These are phyloP conservation scores for Athripsodes cinereus DNA, from an alignment of 2,888 invertebrate genomes.

Conservation along the genomic window DNA sequence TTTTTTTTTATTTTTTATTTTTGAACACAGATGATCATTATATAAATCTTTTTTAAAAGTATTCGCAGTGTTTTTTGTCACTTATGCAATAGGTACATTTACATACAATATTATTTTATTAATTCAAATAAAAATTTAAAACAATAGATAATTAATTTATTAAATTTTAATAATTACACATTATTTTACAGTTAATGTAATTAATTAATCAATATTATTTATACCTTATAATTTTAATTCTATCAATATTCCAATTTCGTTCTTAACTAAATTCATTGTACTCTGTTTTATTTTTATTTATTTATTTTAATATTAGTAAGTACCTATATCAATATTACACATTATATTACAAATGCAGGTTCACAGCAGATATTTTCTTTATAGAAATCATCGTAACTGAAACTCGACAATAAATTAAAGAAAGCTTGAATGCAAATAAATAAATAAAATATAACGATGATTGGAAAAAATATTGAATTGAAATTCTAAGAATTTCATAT, in stretches of 20 bases:
- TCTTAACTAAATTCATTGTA: constrained; percentile 12
- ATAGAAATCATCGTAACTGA: too few relatives aligned
- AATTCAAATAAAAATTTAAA: too few relatives aligned
- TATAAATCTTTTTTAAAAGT: constrained; percentile 2
- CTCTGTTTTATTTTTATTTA: not conserved
- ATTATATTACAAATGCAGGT: too few relatives aligned
- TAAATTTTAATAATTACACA: not conserved
- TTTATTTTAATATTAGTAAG: too few relatives aligned
- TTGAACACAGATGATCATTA: constrained; percentile 17
- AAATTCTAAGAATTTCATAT: too few relatives aligned
- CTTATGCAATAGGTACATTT: constrained; percentile 7
- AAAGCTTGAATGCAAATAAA: too few relatives aligned
- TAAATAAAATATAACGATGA: too few relatives aligned
- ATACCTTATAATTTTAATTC: too few relatives aligned
- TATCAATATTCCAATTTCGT: constrained; percentile 9
- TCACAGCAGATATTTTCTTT: too few relatives aligned
- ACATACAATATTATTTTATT: not conserved
- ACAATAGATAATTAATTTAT: not conserved
- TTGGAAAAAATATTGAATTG: too few relatives aligned
- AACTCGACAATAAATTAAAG: too few relatives aligned
- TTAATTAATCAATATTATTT: not conserved
- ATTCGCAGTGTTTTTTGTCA: constrained; percentile 5
- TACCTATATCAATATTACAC: too few relatives aligned
- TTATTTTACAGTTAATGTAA: not conserved
- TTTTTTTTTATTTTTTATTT: constrained; percentile 13